Evolutionary conservation across 2,113 vertebrate genomes (phyloP), one percentile per base, ranked within the genome.

Genomic region (Falcunculus frontatus): DNA sequence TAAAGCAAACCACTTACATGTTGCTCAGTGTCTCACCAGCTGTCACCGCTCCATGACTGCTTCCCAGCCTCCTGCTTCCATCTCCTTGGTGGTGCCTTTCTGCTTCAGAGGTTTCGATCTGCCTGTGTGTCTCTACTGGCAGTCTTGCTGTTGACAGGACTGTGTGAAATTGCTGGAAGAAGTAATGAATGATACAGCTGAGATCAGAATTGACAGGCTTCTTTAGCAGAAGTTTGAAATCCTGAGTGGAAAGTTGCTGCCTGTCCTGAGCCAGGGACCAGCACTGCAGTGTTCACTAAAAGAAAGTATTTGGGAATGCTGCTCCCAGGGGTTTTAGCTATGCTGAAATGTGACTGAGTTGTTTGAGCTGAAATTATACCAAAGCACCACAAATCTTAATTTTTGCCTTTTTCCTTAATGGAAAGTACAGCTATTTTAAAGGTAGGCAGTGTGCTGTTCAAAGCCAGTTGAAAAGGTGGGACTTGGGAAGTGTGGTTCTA

Each of bases 11-110:
- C 77, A 93, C 87, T 95, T 73, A 9, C 25, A 6, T 68, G 9
- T 60, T 59, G 90, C 91, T 96, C 57, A 37, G 62, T 89, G 91
- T 94, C 55, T 91, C 84, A 86, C 74, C 91, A 75, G 85, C 88
- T 95, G 68, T 53, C 93, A 84, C 68, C 2, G 62, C 84, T 92
- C 49, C 94, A 87, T 86, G 87, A 64, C 8, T 76, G 91, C 92
- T 91, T 88, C 56, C 85, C 76, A 93, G 35, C 86, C 35, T 29
- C 63, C 84, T 46, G 70, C 94, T 94, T 96, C 73, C 95, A 50
- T 89, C 76, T 88, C 91, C 74, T 79, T 32, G 92, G 44, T 50
- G 87, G 19, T 93, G 77, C 94, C 95, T 96, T 92, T 97, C 82
- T 70, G 85, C 96, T 78, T 93, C 91, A 89, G 92, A 93, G 75